Percentiles rank a stretch among this genome's conserved stretches.
Evolutionary conservation across 2,113 vertebrate genomes (phyloP).

Genomic region (Catharus fuscescens): DNA sequence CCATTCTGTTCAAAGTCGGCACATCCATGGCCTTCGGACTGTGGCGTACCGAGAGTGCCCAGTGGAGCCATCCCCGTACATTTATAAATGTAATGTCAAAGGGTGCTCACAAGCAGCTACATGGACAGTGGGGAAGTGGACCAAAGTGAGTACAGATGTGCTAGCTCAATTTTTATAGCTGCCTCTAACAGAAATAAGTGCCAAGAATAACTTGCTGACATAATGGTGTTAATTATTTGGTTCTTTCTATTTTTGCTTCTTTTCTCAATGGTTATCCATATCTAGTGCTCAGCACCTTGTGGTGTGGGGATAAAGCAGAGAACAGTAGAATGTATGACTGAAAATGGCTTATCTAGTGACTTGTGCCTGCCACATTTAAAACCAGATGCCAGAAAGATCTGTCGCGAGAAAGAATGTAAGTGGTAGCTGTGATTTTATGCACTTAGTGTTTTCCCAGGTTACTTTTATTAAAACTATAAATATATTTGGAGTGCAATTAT

Average conservation of each 20-base stretch:
- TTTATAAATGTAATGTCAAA: slow-evolving; percentile 76
- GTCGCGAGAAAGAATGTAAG: slow-evolving; percentile 86
- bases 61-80: slow-evolving; percentile 62
- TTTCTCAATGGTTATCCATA: neutral
- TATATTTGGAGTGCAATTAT: neutral
- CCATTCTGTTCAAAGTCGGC: slow-evolving; percentile 52
- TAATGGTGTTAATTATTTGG: neutral
- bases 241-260: neutral
- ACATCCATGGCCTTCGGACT: slow-evolving; percentile 33
- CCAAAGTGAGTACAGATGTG: slow-evolving; percentile 73
- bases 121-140: slow-evolving; percentile 90
- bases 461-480: slow-evolving; percentile 17
- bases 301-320: slow-evolving; percentile 86
- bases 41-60: slow-evolving; percentile 75
- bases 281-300: slow-evolving; percentile 91
- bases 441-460: neutral
- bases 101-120: slow-evolving; percentile 77
- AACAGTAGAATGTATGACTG: slow-evolving; percentile 80
- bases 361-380: slow-evolving; percentile 82
- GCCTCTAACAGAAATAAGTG: neutral
- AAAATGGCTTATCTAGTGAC: slow-evolving; percentile 79
- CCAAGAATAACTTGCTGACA: neutral
- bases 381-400: slow-evolving; percentile 82
- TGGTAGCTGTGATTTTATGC: slow-evolving; percentile 12
- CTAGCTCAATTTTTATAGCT: neutral